Conservation (phyloP, 1,140 invertebrate genomes). For the Calephelis nemesis region DNA sequence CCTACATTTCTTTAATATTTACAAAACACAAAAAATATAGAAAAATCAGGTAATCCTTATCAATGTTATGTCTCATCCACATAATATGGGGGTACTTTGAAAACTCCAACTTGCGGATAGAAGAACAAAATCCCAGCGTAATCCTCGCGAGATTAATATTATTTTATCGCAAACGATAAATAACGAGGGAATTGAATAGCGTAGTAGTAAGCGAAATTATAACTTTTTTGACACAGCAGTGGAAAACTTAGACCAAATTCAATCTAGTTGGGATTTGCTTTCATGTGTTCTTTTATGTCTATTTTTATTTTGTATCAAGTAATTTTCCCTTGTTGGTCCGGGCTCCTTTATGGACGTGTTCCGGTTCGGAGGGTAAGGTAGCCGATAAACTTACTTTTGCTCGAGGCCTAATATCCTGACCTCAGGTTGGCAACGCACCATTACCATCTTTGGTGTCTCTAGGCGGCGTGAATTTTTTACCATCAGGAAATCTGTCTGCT, state of each 20-base stretch:
- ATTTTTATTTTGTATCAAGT: not conserved
- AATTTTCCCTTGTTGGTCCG: too few species aligned
- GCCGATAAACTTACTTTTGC: too few species aligned
- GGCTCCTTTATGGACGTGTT: too few species aligned
- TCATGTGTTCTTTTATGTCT: conserved; percentile 50
- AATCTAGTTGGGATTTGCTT: conserved; percentile 68
- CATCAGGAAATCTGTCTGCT: too few species aligned
- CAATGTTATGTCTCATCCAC: conserved; percentile 48
- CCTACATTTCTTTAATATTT: too few species aligned
- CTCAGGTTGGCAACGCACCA: too few species aligned
- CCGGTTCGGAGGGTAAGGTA: too few species aligned
- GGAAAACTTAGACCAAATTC: conserved; percentile 66
- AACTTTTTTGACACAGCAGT: conserved; percentile 73
- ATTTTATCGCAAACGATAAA: conserved; percentile 77
- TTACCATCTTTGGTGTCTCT: too few species aligned
- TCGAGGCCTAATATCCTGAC: too few species aligned
- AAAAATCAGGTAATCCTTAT: conserved; percentile 34
- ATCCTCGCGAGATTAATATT: conserved; percentile 77
- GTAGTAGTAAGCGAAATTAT: conserved; percentile 59
- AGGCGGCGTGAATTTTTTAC: too few species aligned
- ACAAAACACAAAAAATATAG: not conserved
- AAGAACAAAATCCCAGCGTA: conserved; percentile 69
- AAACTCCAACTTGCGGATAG: conserved; percentile 57
- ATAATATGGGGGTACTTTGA: conserved; percentile 60
- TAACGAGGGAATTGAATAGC: conserved; percentile 74